Base-by-base conservation (phyloP, 2,797 vertebrate species). In the Myiotriccus ornatus region DNA sequence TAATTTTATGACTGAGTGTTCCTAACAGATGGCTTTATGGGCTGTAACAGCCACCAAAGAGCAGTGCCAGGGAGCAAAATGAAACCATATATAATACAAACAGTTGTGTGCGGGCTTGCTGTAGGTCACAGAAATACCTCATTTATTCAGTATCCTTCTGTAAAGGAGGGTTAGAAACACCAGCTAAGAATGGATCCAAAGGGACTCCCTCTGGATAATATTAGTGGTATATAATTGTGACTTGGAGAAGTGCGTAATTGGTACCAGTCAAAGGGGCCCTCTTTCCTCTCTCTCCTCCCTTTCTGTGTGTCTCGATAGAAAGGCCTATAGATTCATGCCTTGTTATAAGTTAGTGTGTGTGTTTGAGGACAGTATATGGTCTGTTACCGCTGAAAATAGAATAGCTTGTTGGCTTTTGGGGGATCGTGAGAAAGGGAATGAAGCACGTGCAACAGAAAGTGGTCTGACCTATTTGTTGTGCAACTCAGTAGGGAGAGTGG, bases 11-110 rank as follows among this genome's bases (percentile, higher is more conserved):
- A 94, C 87, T 70, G 85, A 93, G 27, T 60, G 53, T 95, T 96
- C 87, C 63, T 90, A 96, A 82, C 95, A 96, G 95, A 95, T 97
- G 96, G 94, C 87, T 94, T 94, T 96, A 95, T 78, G 91, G 89
- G 82, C 87, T 95, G 89, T 96, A 96, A 91, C 85, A 90, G 59
- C 52, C 85, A 94, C 92, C 73, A 60, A 96, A 95, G 93, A 96
- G 67, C 85, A 90, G 76, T 88, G 83, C 87, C 56, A 91, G 93
- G 77, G 89, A 96, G 85, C 52, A 86, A 94, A 93, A 93, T 70
- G 87, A 90, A 96, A 91, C 83, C 84, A 71, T 95, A 88, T 96
- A 91, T 96, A 96, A 86, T n/a, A 30, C 39, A 94, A 93, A 91
- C 83, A 83, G 89, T 92, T 92, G 68, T 79, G 84, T 93, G 50